These are phyloP conservation scores for Digitonthophagus gazella DNA, from an alignment of 2,888 invertebrate genomes.

Conservation along the genomic window DNA sequence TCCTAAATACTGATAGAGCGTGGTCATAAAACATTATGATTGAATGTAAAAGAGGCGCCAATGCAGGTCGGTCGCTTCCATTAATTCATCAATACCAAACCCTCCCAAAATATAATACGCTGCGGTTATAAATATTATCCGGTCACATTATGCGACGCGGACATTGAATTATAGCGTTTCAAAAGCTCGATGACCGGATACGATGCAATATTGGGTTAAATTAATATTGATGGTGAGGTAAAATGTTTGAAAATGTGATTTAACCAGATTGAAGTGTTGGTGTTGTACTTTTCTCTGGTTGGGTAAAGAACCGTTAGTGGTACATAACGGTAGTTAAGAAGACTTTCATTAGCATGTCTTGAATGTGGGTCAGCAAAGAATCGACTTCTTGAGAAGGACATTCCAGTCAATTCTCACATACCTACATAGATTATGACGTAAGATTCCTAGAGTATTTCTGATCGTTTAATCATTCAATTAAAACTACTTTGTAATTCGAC, in stretches of 20 bases:
- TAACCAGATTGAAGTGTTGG: no score
- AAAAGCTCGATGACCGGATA: background rate
- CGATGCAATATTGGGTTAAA: background rate
- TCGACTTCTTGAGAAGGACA: background rate
- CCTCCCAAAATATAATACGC: background rate
- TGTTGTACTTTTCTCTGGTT: no score
- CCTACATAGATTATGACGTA: background rate
- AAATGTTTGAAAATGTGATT: background rate
- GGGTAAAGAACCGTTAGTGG: background rate
- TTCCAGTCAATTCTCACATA: background rate
- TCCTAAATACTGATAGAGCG: background rate
- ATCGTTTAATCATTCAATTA: background rate
- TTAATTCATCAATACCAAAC: background rate
- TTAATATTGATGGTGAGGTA: background rate
- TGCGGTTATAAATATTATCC: background rate
- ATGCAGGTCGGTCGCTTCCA: background rate
- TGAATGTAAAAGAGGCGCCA: background rate
- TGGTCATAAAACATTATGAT: background rate
- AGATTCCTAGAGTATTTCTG: background rate
- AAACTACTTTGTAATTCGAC: background rate
- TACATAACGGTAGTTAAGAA: background rate
- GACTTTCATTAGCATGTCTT: background rate
- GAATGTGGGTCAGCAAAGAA: background rate
- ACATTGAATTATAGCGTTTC: background rate
- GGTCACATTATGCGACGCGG: background rate